Base-by-base conservation (phyloP, 2,888 invertebrate genomes). In the Bhutanitis thaidina region DNA sequence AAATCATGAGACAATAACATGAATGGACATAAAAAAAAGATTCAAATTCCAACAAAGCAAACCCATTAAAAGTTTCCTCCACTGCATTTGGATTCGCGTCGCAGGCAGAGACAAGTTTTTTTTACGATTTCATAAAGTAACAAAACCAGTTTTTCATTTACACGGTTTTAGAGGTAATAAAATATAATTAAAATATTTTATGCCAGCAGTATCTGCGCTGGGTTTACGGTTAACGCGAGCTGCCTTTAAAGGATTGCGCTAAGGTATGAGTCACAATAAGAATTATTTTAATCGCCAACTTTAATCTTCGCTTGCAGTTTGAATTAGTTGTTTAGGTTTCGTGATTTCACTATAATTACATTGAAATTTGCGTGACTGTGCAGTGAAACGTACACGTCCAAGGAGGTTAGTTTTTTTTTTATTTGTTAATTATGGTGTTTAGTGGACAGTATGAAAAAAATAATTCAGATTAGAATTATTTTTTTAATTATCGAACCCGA, bases 151-250 rank as follows among this genome's bases (percentile, higher is more conserved):
- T 89, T 89, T 89, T 89, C 88, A 89, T 89, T 89, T 88, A 88
- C 87, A 88, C 84, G 71, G 77, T 77, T 87, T 86, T 87, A 88
- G 87, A 85, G 80, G 80, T 74, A 72, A 80, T 89, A 88, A 89
- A 89, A 87, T 87, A 88, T 89, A 89, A 89, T 89, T 89, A 89
- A 88, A 89, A 89, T 89, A 89, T 88, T 89, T 88, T 87, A 86
- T 83, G 81, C 79, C 67, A 67, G 64, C 67, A 74, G 77, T 83
- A 84, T 85, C 84, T 85, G 77, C 67, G 5, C 25, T 34, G 72
- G 78, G 71, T 80, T 85, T 84, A 83, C 74, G 80, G 77, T 71
- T 69, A 71, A 65, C 71, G 73, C 69, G 78, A 65, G 68, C 69
- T 69, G 76, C 66, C 62, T 71, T 63, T 64, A 67, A 67, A 75